A percentile compares a stretch with the other conserved stretches of the same genome.
These are phyloP conservation scores for Tragulus kanchil DNA, from an alignment of 2,113 vertebrate species.

Conservation along the genomic window DNA sequence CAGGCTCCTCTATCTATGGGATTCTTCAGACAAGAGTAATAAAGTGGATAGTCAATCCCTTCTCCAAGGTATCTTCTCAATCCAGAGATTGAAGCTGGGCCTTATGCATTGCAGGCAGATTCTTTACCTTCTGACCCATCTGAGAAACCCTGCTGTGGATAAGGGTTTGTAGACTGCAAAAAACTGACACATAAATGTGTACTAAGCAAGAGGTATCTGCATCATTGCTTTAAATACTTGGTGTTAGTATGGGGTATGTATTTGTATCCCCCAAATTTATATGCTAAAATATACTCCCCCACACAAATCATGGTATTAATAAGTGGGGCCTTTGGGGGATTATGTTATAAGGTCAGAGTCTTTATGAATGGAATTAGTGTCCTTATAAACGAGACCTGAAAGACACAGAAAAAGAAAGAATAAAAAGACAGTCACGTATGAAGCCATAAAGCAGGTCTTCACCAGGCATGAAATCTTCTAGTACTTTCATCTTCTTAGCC, in stretches of 20 bases:
- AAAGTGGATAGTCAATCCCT: too few relatives aligned
- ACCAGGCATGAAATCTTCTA: background rate
- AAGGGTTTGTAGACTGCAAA: background rate
- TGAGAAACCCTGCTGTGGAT: background rate
- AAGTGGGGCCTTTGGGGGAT: background rate
- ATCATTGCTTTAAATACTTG: background rate
- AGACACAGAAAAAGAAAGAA: background rate
- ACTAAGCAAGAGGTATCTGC: background rate
- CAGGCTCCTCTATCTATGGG: too few relatives aligned
- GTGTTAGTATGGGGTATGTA: background rate
- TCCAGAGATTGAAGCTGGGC: too few relatives aligned
- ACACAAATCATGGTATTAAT: background rate
- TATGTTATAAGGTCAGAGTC: background rate
- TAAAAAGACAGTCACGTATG: rapidly evolving
- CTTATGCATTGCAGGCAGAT: too few relatives aligned
- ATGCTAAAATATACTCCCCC: background rate
- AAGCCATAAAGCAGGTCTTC: background rate
- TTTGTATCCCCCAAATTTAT: background rate
- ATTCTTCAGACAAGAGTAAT: too few relatives aligned
- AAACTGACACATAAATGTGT: background rate
- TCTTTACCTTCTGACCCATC: too few relatives aligned
- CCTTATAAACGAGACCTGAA: background rate
- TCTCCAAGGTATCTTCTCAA: too few relatives aligned
- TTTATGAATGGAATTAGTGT: background rate
- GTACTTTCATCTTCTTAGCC: background rate